Conservation (phyloP, 2,113 vertebrate genomes). For the Bufo gargarizans region DNA sequence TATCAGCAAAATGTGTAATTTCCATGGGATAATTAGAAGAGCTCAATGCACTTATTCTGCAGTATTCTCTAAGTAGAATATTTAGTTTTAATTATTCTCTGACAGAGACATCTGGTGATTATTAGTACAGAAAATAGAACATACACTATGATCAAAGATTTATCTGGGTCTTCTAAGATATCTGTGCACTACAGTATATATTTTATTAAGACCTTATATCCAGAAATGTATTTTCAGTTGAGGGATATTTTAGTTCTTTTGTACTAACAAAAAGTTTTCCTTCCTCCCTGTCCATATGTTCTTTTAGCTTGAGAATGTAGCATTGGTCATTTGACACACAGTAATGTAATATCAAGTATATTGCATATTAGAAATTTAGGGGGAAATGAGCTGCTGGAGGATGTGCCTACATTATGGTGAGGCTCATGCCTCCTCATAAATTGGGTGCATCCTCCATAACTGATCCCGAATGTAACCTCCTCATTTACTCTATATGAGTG, state of each 20-base stretch:
- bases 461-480: too few species aligned
- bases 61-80: constrained; percentile 17
- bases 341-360: too few species aligned
- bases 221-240: neutral
- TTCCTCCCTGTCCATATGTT: too few species aligned
- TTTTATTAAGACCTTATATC: neutral
- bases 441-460: too few species aligned
- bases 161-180: neutral
- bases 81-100: neutral
- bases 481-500: too few species aligned
- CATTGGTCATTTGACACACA: too few species aligned
- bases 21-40: neutral
- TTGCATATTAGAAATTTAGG: too few species aligned
- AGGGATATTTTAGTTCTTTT: neutral
- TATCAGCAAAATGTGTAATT: neutral
- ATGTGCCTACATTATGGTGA: too few species aligned
- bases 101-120: neutral
- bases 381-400: too few species aligned
- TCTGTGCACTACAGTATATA: neutral
- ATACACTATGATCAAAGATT: neutral
- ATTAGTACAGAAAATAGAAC: neutral
- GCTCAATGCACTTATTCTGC: neutral
- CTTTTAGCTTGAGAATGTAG: too few species aligned
- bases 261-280: neutral
- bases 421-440: too few species aligned